Percentiles rank a stretch among this genome's conserved stretches.
Evolutionary conservation across 64 coral and sea anemone genomes (phyloP).

Genomic region (Pachyseris speciosa): DNA sequence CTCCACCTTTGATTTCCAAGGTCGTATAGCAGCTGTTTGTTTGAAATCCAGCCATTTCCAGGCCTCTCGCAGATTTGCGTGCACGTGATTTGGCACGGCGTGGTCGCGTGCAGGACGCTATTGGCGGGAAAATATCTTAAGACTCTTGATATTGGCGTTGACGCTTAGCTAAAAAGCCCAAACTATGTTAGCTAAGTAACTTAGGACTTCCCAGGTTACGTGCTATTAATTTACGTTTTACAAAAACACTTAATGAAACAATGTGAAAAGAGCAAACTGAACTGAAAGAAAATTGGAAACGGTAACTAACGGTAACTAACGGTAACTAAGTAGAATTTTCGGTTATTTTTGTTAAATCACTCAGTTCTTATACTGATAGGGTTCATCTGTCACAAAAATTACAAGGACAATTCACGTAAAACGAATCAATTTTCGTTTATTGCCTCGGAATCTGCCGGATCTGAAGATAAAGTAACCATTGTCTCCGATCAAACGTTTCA

Average conservation of each 20-base stretch:
- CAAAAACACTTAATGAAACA: not conserved
- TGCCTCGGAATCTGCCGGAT: too few species aligned
- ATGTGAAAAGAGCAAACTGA: too few species aligned
- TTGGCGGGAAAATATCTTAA: slow-evolving; percentile 74
- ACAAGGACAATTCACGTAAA: too few species aligned
- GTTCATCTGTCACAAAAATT: too few species aligned
- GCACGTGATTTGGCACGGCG: slow-evolving; percentile 14
- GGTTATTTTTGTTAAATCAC: too few species aligned
- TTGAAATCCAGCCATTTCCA: slow-evolving; percentile 70
- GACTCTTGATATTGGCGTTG: slow-evolving; percentile 62
- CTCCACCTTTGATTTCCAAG: slow-evolving; percentile 55
- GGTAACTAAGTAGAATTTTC: too few species aligned
- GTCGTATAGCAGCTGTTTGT: slow-evolving; percentile 62
- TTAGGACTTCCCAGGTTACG: not conserved
- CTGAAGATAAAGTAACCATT: too few species aligned
- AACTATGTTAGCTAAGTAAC: not conserved
- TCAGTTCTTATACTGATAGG: too few species aligned
- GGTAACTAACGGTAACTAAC: too few species aligned
- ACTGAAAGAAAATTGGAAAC: too few species aligned
- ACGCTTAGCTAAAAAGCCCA: slow-evolving; percentile 1
- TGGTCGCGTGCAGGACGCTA: slow-evolving; percentile 76
- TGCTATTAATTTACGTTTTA: not conserved
- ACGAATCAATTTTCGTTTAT: too few species aligned
- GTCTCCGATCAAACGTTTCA: too few species aligned
- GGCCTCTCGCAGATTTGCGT: slow-evolving; percentile 39